Evolutionary conservation across 2,888 invertebrate genomes (phyloP).

Genomic region (Patella caerulea): DNA sequence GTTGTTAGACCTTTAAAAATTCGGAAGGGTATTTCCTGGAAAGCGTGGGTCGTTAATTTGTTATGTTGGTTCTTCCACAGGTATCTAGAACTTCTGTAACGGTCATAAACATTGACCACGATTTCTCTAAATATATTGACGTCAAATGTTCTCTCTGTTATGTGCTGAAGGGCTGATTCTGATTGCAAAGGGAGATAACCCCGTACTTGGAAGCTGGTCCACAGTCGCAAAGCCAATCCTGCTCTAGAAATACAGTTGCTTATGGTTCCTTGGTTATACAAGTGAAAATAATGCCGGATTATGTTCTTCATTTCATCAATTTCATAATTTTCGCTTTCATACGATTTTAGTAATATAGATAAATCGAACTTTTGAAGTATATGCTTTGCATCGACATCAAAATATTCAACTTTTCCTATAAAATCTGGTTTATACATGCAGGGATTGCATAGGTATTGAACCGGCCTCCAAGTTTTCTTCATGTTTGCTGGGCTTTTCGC

Average conservation of each 20-base stretch:
- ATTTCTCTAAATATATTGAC: background rate
- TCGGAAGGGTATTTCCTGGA: background rate
- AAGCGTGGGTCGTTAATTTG: background rate
- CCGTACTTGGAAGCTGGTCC: background rate
- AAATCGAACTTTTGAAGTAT: constrained; percentile 3
- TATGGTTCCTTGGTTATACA: background rate
- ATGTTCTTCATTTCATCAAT: background rate
- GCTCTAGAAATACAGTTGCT: background rate
- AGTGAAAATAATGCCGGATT: background rate
- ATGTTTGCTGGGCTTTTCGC: background rate
- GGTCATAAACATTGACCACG: background rate
- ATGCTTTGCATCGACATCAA: background rate
- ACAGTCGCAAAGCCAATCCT: background rate
- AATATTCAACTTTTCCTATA: background rate
- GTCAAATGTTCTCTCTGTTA: background rate
- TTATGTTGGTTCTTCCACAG: background rate
- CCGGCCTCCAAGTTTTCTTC: background rate
- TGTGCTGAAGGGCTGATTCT: background rate
- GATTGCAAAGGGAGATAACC: background rate
- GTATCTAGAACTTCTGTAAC: background rate
- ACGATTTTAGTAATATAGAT: background rate
- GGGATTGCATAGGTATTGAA: background rate
- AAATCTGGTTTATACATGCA: background rate
- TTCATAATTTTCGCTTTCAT: background rate
- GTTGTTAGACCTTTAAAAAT: background rate